Percentiles rank a stretch among this genome's conserved stretches.
Conservation (phyloP, 2,888 invertebrate genomes). For the Tricholauxania praeusta region DNA sequence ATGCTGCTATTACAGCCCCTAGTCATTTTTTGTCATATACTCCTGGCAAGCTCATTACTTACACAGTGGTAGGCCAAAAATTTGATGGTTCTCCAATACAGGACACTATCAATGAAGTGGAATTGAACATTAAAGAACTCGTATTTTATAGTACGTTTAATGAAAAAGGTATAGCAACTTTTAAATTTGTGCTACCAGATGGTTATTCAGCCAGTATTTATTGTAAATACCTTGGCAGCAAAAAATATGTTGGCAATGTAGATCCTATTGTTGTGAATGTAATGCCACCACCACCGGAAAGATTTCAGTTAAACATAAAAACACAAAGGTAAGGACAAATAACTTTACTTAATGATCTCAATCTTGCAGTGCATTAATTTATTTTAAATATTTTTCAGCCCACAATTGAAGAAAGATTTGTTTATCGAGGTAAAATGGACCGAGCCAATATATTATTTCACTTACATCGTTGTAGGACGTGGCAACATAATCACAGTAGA, state of each 20-base stretch:
- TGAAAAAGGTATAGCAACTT: too few relatives aligned
- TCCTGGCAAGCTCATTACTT: too few relatives aligned
- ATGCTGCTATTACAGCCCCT: too few relatives aligned
- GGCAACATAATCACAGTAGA: conserved; percentile 85
- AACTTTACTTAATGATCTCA: not conserved
- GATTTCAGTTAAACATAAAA: conserved; percentile 48
- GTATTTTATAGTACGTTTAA: conserved; percentile 50
- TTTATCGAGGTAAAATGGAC: conserved; percentile 82
- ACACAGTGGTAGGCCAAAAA: too few relatives aligned
- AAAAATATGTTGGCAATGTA: conserved; percentile 49
- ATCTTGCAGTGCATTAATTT: too few relatives aligned
- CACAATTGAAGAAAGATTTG: conserved; percentile 76
- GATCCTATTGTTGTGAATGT: conserved; percentile 42
- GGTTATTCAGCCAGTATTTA: conserved; percentile 41
- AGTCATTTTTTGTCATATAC: too few relatives aligned
- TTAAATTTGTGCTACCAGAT: conserved; percentile 69
- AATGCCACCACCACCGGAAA: conserved; percentile 43
- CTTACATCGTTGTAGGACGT: conserved; percentile 83
- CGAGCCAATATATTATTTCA: conserved; percentile 78
- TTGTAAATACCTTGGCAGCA: conserved; percentile 48
- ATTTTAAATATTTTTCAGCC: conserved; percentile 59
- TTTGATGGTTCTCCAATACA: too few relatives aligned
- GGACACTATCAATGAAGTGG: conserved; percentile 57
- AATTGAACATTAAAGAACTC: conserved; percentile 57
- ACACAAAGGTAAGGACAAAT: conserved; percentile 50